Conservation (phyloP, 2,113 vertebrate genomes). For the Symphodus melops region DNA sequence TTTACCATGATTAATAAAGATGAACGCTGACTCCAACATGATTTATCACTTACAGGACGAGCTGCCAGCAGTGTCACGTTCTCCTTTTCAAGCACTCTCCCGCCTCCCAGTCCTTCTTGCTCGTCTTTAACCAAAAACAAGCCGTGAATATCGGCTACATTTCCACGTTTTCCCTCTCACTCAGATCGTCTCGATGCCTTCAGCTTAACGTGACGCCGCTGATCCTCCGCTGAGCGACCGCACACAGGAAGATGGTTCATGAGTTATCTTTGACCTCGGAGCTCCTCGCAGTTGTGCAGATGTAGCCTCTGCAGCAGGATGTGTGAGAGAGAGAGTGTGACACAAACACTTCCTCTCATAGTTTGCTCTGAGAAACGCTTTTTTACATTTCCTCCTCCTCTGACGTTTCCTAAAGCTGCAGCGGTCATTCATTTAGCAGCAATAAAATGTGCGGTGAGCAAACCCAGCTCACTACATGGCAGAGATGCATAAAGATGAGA, state of each 20-base stretch:
- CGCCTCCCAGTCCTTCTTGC: too few relatives aligned
- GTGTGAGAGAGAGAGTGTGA: slow-evolving; percentile 31
- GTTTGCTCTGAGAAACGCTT: slow-evolving; percentile 25
- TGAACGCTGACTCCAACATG: too few relatives aligned
- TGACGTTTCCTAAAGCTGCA: not conserved
- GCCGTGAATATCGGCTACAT: too few relatives aligned
- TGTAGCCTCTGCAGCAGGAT: slow-evolving; percentile 36
- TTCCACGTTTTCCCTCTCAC: too few relatives aligned
- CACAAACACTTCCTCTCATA: slow-evolving; percentile 58
- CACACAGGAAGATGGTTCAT: slow-evolving; percentile 45
- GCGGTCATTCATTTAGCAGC: not conserved
- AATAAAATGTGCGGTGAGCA: too few relatives aligned
- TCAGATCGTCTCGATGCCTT: not conserved
- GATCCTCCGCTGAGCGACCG: slow-evolving; percentile 11
- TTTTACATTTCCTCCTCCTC: slow-evolving; percentile 19
- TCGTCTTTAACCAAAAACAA: too few relatives aligned
- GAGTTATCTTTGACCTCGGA: slow-evolving; percentile 44
- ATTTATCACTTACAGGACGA: too few relatives aligned
- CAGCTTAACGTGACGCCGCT: not conserved
- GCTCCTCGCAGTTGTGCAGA: slow-evolving; percentile 36
- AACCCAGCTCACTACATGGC: too few relatives aligned
- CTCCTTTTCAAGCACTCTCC: too few relatives aligned
- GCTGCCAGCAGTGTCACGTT: too few relatives aligned
- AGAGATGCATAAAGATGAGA: too few relatives aligned
- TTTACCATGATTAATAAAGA: too few relatives aligned